Base-by-base conservation (phyloP, 1,140 invertebrate genomes). In the Philotrypesis tridentata region DNA sequence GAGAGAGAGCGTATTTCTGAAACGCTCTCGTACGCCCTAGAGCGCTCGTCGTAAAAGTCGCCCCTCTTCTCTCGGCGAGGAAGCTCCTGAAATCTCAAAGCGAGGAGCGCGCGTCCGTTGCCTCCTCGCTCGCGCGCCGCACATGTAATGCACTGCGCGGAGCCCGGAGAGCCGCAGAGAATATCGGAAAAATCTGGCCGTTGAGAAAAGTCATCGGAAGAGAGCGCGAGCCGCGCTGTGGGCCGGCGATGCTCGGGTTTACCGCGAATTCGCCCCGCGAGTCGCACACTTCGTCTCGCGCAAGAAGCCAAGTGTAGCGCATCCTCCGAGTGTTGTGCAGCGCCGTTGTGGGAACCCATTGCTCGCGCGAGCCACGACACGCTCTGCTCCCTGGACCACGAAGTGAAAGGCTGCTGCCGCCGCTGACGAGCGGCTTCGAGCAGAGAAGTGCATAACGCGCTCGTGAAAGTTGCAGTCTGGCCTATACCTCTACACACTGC, bases 331-430 rank as follows among this genome's bases (percentile, higher is more conserved):
- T 0, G 25, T 7, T 1, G 4, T 0, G 82, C 84, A 85, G 85
- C 85, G 84, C 82, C 88, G 88, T 90, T 91, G 89, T 90, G 89
- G 88, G 90, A 90, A 91, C 88, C 73, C 87, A 88, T 89, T 87
- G 89, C 87, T 87, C 83, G 80, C 85, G 84, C 87, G 74, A 65
- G 27, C 85, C 82, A 84, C 83, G 84, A 85, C 88, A 88, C 89
- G 86, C 83, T 87, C 87, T 90, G 89, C 86, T 90, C 89, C 88
- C 89, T 90, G 88, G 90, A 90, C 89, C 89, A 90, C 89, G 89
- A 91, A 91, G 90, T 90, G 90, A 90, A 91, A 91, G 90, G 89
- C 88, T 85, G 87, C 71, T 25, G 31, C 29, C 17, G 31, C 31
- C 78, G 31, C 27, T 21, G 43, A 79, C 78, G 77, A 55, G 65